Base-by-base conservation (phyloP, 2,888 invertebrate species). In the Pecten maximus region DNA sequence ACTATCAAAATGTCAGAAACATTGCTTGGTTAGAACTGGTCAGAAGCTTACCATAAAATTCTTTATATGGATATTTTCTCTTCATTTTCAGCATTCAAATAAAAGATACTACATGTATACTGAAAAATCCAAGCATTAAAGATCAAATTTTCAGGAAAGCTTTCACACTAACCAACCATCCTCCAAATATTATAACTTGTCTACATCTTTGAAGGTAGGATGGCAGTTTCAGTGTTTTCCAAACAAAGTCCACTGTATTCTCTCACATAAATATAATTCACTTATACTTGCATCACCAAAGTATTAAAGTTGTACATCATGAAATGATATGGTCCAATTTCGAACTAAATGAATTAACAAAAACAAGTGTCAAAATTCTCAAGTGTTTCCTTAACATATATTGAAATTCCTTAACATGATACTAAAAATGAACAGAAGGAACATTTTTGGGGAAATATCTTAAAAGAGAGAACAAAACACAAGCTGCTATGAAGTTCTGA, bases 321-420 rank as follows among this genome's bases (percentile, higher is more conserved):
- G n/a, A 60, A 28, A 74, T 74, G 74, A 74, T 74, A 74, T 74
- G 74, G 74, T 74, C 74, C 74, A 74, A 35, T 74, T 74, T 10
- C 35, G 28, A 74, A 54, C 50, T 54, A 23, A 10, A 54, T 54
- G 50, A 54, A 54, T 23, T 19, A 2, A 19, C 35, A 74, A 74
- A 74, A 28, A 74, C 10, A 74, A 44, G 8, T 74, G 35, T 28
- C 74, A 74, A 74, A 6, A 54, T 19, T 35, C 12, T 23, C 1
- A 35, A 28, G 74, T 12, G 44, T 12, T 44, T 44, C 44, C 12
- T 44, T 12, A 12, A 44, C 44, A 44, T 12, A 10, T 44, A 12
- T n/a, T n/a, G 12, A 44, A 44, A 44, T 35, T 74, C 28, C 28
- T 74, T 28, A 28, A 35, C 10, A 35, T 74, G 28, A 23, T 44